A percentile compares a stretch with the other conserved stretches of the same genome.
Conservation (phyloP, 2,113 vertebrate genomes). For the Herpailurus yagouaroundi region DNA sequence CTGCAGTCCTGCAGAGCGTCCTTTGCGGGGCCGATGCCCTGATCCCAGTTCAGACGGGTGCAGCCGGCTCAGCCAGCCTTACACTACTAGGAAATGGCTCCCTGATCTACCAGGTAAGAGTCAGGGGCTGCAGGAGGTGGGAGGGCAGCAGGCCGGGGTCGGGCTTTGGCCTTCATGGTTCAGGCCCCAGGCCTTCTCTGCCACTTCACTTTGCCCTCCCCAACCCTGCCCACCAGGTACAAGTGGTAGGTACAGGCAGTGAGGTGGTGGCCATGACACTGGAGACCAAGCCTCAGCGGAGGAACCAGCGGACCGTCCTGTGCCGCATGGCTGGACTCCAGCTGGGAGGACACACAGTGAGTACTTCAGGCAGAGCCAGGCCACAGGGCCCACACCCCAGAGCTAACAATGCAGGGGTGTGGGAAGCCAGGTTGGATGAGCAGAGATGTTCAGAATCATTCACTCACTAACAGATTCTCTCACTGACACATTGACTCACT, state of each 20-base stretch:
- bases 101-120: constrained; percentile 93
- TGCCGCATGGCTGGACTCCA: constrained; percentile 89
- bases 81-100: constrained; percentile 94
- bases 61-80: constrained; percentile 93
- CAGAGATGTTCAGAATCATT: neutral
- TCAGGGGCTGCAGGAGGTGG: neutral
- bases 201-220: neutral
- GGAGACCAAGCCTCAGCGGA: constrained; percentile 94
- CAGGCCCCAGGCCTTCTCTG: neutral
- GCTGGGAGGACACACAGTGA: constrained; percentile 83
- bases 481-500: neutral
- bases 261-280: constrained; percentile 91
- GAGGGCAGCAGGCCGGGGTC: neutral
- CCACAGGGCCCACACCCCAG: neutral
- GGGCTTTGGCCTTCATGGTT: neutral
- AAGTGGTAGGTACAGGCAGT: constrained; percentile 91
- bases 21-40: constrained; percentile 94
- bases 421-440: neutral
- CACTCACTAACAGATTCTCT: neutral
- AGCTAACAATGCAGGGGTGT: neutral
- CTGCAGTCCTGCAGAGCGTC: constrained; percentile 94
- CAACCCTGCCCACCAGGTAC: constrained; percentile 85
- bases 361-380: neutral
- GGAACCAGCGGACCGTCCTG: constrained; percentile 92
- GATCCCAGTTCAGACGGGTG: constrained; percentile 92